phyloP scores from a whole-genome alignment of 2,888 invertebrate species.

The Aquatica leii region DNA sequence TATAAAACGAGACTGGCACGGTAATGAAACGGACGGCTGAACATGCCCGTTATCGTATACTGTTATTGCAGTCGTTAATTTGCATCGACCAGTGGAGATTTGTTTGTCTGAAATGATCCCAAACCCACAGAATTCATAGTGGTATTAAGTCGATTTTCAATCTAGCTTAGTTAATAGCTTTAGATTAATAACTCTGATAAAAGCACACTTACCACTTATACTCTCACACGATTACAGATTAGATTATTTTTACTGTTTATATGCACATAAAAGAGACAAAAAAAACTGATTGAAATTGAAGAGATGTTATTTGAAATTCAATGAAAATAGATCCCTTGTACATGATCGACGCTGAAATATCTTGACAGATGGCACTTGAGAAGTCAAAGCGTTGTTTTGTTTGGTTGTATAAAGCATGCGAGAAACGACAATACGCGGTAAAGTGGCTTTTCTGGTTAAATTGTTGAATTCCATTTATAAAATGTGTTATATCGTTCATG shows the following conservation, averaged over 20 bases:
- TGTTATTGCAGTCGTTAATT: slow-evolving; percentile 41
- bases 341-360: slow-evolving; percentile 45
- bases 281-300: slow-evolving; percentile 43
- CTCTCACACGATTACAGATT: too few species aligned
- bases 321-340: slow-evolving; percentile 45
- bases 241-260: not conserved
- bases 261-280: too few species aligned
- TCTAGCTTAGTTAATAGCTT: too few species aligned
- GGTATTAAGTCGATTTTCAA: too few species aligned
- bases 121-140: not conserved
- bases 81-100: slow-evolving; percentile 33
- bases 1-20: slow-evolving; percentile 33
- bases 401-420: slow-evolving; percentile 22
- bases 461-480: slow-evolving; percentile 37
- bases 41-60: slow-evolving; percentile 38
- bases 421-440: slow-evolving; percentile 22
- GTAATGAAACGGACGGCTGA: slow-evolving; percentile 38
- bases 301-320: slow-evolving; percentile 49
- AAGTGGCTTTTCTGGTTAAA: slow-evolving; percentile 39
- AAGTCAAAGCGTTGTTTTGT: slow-evolving; percentile 40
- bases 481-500: slow-evolving; percentile 21
- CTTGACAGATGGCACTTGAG: slow-evolving; percentile 47
- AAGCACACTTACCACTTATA: too few species aligned
- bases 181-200: too few species aligned
- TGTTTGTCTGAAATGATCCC: slow-evolving; percentile 2